Conservation (phyloP, 2,113 vertebrate genomes). For the Morphnarchus princeps region DNA sequence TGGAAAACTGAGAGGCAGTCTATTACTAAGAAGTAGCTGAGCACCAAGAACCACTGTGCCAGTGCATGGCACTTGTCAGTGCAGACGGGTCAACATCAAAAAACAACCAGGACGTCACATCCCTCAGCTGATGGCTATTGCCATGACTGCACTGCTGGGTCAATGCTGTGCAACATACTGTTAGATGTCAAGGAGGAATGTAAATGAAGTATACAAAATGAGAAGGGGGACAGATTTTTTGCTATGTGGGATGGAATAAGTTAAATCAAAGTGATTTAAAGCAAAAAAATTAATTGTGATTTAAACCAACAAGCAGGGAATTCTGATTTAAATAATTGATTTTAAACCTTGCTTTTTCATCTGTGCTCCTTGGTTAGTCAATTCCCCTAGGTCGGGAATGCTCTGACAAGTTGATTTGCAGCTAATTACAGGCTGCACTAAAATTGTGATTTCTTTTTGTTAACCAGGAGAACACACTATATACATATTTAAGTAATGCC, state of each 20-base stretch:
- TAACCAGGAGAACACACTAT: slow-evolving; percentile 45
- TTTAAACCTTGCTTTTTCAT: slow-evolving; percentile 41
- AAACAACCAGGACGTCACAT: background rate
- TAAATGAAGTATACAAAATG: background rate
- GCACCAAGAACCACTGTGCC: background rate
- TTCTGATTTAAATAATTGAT: slow-evolving; percentile 18
- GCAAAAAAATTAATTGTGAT: background rate
- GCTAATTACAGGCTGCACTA: slow-evolving; percentile 53
- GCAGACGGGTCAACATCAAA: background rate
- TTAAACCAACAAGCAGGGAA: background rate
- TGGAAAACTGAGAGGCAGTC: background rate
- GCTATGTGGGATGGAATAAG: background rate
- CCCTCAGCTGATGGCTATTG: background rate
- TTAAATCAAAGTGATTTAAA: background rate
- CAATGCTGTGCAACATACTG: background rate
- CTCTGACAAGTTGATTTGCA: slow-evolving; percentile 60
- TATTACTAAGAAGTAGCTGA: background rate
- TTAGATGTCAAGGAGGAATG: background rate
- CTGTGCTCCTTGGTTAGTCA: slow-evolving; percentile 26
- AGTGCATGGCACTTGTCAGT: accelerated
- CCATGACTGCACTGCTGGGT: background rate
- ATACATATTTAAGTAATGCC: slow-evolving; percentile 58
- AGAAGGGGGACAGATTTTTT: background rate
- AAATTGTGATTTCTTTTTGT: slow-evolving; percentile 56
- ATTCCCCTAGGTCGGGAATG: slow-evolving; percentile 4